Conservation (phyloP, 2,113 vertebrate genomes). For the Ahaetulla prasina region DNA sequence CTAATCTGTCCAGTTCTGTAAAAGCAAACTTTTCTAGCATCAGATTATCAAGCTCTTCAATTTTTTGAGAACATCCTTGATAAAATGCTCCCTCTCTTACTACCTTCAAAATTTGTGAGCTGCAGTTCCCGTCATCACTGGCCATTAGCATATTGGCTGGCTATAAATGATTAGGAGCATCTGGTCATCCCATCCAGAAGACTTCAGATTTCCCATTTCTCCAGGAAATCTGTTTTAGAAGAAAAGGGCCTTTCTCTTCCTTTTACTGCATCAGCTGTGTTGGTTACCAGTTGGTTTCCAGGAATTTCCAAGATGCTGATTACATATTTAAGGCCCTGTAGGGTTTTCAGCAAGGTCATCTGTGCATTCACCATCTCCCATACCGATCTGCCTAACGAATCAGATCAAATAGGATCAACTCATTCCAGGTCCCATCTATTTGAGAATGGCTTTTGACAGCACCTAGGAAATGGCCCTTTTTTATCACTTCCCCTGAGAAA, state of each 20-base stretch:
- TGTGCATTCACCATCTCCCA: not conserved
- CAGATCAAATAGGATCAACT: not conserved
- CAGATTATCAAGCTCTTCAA: not conserved
- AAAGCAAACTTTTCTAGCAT: not conserved
- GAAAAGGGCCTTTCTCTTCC: not conserved
- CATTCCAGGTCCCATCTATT: not conserved
- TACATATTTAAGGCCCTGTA: not conserved
- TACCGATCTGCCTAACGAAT: not conserved
- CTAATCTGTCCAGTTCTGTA: not conserved
- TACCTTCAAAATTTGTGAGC: not conserved
- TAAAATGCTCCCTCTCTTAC: not conserved
- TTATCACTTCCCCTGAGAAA: not conserved
- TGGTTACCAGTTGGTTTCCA: not conserved
- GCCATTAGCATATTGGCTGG: not conserved
- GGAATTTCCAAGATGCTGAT: not conserved
- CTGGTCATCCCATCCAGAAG: not conserved
- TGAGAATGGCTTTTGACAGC: not conserved
- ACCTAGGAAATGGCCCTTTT: not conserved
- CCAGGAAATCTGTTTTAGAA: not conserved
- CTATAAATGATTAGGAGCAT: not conserved
- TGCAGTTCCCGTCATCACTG: not conserved
- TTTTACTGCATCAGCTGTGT: not conserved
- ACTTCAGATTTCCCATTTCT: not conserved
- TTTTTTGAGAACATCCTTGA: not conserved
- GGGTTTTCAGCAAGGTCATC: not conserved